Conservation (phyloP, 2,888 invertebrate species). For the Harpagoxenus sublaevis region DNA sequence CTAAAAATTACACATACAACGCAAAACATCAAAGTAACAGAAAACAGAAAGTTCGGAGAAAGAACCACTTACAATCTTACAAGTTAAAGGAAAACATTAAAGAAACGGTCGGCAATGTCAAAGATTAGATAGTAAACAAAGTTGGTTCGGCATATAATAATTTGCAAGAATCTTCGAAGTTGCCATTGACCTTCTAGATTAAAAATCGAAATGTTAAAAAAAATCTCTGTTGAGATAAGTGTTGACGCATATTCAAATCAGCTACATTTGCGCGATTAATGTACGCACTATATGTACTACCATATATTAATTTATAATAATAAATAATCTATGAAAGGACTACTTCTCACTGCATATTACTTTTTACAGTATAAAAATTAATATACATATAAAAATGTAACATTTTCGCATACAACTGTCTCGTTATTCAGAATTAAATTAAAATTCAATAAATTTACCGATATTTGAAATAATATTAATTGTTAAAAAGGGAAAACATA, state of each 20-base stretch:
- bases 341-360: background rate
- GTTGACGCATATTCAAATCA: background rate
- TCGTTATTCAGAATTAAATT: background rate
- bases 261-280: background rate
- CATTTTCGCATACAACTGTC: background rate
- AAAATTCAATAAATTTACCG: background rate
- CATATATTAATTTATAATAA: background rate
- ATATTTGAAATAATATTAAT: conserved; percentile 8
- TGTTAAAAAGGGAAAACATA: background rate
- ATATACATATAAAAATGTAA: background rate
- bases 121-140: background rate
- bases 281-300: background rate
- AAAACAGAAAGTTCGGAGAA: background rate
- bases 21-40: background rate
- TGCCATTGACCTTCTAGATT: background rate
- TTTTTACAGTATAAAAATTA: background rate
- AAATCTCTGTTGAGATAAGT: background rate
- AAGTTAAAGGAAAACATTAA: background rate
- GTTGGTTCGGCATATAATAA: background rate
- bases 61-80: background rate
- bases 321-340: background rate
- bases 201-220: background rate
- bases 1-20: background rate
- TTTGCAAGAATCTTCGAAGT: background rate
- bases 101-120: background rate